Base-by-base conservation (phyloP, 1,140 invertebrate genomes). In the Cylas formicarius region DNA sequence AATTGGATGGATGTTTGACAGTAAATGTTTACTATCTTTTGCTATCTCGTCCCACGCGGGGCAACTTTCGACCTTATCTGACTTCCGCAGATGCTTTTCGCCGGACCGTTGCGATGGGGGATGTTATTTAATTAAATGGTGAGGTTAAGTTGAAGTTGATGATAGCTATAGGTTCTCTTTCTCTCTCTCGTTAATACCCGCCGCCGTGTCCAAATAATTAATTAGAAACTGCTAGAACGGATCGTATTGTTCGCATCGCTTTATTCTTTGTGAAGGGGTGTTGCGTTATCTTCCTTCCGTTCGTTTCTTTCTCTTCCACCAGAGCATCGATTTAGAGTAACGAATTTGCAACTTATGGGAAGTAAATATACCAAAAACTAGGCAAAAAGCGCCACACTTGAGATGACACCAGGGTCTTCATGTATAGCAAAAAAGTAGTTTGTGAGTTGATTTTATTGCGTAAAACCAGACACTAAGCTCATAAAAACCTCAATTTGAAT, bases 1-100 rank as follows among this genome's bases (percentile, higher is more conserved):
- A 52, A 52, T 52, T 52, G 50, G 50, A 52, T 44, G 50, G 50
- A 52, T 52, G 50, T 52, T 52, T 48, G 44, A 52, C 50, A 52
- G 50, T 41, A 36, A 37, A 43, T 52, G 50, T 48, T 47, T 41
- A 26, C 33, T 43, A 43, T 49, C 40, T 49, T 29, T 32, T 43
- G 39, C 50, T 44, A 52, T 52, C 44, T 45, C 39, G 43, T 38
- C 44, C 44, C 31, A 28, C 17, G 17, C 23, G 20, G 11, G 44
- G 32, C 31, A 48, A 39, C 39, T 48, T 39, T 39, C 38, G 17
- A 24, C 36, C 48, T 43, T 50, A 50, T 50, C 48, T 40, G 34
- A 31, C 42, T 44, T 28, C 20, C 33, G 29, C 49, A 51, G 38
- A 44, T 42, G 49, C 21, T 35, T 51, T 46, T 42, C 43, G 21